phyloP scores from a whole-genome alignment of 2,888 invertebrate genomes.

The Pseudococcus jackbeardsleyi region DNA sequence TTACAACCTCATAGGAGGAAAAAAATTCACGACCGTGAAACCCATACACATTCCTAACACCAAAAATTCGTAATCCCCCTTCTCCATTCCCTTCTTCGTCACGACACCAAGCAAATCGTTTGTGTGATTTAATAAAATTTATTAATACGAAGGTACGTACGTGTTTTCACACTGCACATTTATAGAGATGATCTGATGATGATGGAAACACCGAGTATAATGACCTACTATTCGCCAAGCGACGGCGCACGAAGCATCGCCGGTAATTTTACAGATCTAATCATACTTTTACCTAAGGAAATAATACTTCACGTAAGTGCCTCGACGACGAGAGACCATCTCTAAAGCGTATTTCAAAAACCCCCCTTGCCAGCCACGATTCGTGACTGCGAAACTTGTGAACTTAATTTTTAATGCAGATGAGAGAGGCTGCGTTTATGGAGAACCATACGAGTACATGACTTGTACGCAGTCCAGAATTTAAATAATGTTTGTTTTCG shows the following conservation, averaged over 20 bases:
- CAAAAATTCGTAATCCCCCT: too few relatives aligned
- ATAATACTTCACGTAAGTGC: not conserved
- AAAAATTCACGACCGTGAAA: not conserved
- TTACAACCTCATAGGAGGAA: not conserved
- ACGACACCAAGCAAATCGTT: not conserved
- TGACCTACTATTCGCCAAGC: constrained; percentile 34
- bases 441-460: not conserved
- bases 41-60: not conserved
- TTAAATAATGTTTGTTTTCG: constrained; percentile 30
- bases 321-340: too few relatives aligned
- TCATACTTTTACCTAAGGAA: constrained; percentile 42
- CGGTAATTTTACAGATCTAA: constrained; percentile 42
- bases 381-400: constrained; percentile 44
- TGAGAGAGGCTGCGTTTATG: not conserved
- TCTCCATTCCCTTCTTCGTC: not conserved
- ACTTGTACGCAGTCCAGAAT: constrained; percentile 23
- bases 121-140: not conserved
- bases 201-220: constrained; percentile 1
- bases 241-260: not conserved
- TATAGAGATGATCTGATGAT: not conserved
- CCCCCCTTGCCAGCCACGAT: not conserved
- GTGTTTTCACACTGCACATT: not conserved
- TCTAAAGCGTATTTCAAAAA: not conserved
- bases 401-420: constrained; percentile 45
- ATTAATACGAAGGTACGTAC: not conserved